phyloP scores from a whole-genome alignment of 2,797 vertebrate genomes.

The Anolis apletophallus region DNA sequence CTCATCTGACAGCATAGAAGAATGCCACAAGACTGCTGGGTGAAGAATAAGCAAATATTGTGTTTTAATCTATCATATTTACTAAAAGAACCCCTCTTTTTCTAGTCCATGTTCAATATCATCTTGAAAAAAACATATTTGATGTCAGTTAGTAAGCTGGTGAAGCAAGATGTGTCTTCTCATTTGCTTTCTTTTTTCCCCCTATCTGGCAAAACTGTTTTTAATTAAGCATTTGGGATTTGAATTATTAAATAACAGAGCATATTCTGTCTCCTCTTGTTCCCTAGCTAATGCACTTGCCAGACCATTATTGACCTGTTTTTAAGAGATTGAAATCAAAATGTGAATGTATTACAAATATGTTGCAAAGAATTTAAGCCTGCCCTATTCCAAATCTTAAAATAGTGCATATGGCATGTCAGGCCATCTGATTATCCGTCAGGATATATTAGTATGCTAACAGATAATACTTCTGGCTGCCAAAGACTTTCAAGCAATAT shows the following conservation, averaged over 20 bases:
- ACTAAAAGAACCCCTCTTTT: neutral
- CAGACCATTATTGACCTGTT: conserved; percentile 42
- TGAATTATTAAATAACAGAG: conserved; percentile 67
- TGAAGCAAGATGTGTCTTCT: conserved; percentile 39
- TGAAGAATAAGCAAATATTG: conserved; percentile 3
- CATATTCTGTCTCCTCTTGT: conserved; percentile 45
- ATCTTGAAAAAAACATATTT: neutral
- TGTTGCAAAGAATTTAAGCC: neutral
- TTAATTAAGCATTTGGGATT: conserved; percentile 72
- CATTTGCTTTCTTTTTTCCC: neutral
- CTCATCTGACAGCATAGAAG: neutral
- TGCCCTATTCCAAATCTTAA: neutral
- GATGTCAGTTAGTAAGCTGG: conserved; percentile 25
- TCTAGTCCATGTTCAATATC: conserved; percentile 33
- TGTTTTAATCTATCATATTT: neutral
- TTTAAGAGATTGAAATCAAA: conserved; percentile 54
- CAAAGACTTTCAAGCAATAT: neutral
- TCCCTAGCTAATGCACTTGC: conserved; percentile 34
- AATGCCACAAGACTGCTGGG: conserved; percentile 9
- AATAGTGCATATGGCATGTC: neutral
- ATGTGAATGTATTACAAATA: conserved; percentile 15
- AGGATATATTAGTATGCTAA: neutral
- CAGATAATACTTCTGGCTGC: neutral
- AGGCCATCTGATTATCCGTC: neutral
- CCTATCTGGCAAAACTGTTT: conserved; percentile 39